These are phyloP conservation scores for Argentina silus DNA, from an alignment of 2,797 vertebrate genomes.

Conservation along the genomic window DNA sequence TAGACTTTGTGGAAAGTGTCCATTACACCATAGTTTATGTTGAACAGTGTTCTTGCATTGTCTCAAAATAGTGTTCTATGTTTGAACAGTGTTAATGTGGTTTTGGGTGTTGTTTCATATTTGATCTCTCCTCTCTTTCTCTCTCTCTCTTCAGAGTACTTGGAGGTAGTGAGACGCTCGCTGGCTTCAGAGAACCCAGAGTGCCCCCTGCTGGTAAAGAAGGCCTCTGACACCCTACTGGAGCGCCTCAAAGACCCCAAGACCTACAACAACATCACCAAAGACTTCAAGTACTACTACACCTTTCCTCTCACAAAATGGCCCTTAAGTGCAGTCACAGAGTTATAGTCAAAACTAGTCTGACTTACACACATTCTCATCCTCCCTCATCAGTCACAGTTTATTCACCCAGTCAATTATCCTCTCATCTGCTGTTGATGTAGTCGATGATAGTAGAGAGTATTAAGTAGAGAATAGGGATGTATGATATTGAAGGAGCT, in stretches of 20 bases:
- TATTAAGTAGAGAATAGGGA: too few relatives aligned
- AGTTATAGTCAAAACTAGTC: too few relatives aligned
- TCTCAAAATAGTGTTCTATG: constrained; percentile 22
- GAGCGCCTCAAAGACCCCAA: constrained; percentile 63
- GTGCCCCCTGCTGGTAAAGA: constrained; percentile 67
- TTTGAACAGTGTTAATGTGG: background rate
- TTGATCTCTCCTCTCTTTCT: background rate
- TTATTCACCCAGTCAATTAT: too few relatives aligned
- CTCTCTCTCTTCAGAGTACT: constrained; percentile 69
- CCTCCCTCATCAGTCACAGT: too few relatives aligned
- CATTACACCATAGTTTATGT: too few relatives aligned
- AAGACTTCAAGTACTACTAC: constrained; percentile 75
- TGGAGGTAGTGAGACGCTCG: constrained; percentile 77
- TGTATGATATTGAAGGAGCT: too few relatives aligned
- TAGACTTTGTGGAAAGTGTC: too few relatives aligned
- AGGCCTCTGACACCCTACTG: constrained; percentile 65
- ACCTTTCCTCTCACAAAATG: background rate
- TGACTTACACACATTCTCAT: too few relatives aligned
- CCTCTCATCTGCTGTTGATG: too few relatives aligned
- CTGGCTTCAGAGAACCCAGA: constrained; percentile 64
- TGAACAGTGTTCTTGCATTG: background rate
- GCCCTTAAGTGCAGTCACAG: background rate
- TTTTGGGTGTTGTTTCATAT: background rate
- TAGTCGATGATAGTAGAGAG: too few relatives aligned
- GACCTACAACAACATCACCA: constrained; percentile 72